Percentiles rank a stretch among this genome's conserved stretches.
Evolutionary conservation across 1,140 invertebrate species (phyloP).

Genomic region (Drosophila asahinai): DNA sequence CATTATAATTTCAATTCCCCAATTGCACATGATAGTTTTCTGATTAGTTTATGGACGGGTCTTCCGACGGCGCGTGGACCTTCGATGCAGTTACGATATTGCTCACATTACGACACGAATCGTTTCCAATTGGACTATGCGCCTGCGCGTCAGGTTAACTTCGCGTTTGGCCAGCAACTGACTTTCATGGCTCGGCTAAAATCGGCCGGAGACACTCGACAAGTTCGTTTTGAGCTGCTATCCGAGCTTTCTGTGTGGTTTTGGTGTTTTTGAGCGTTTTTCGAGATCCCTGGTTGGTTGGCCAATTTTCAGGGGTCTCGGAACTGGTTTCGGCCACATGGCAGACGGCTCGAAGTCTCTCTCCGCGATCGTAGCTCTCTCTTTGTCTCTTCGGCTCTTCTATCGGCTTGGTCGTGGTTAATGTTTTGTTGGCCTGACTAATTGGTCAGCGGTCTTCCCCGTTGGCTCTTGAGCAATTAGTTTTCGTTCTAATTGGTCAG

Average conservation of each 20-base stretch:
- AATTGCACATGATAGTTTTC: constrained; percentile 24
- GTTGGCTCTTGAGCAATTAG: constrained; percentile 81
- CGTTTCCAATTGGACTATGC: constrained; percentile 44
- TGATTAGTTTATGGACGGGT: constrained; percentile 2
- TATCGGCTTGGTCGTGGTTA: constrained; percentile 18
- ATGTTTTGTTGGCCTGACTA: constrained; percentile 64
- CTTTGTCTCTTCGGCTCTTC: constrained; percentile 17
- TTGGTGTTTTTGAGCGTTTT: constrained; percentile 63
- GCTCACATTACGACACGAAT: constrained; percentile 32
- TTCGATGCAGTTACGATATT: constrained; percentile 44
- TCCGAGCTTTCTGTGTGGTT: constrained; percentile 44
- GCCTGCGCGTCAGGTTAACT: constrained; percentile 69
- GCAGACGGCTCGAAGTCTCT: constrained; percentile 9
- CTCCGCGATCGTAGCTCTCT: background rate
- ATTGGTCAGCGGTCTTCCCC: constrained; percentile 79
- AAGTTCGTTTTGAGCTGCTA: constrained; percentile 39
- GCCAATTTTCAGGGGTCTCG: constrained; percentile 15
- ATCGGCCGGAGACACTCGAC: constrained; percentile 21
- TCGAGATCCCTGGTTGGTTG: constrained; percentile 67
- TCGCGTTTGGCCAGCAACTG: constrained; percentile 70
- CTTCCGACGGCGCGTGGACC: constrained; percentile 50
- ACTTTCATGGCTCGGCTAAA: constrained; percentile 12
- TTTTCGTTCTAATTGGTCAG: constrained; percentile 82
- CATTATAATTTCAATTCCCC: constrained; percentile 4
- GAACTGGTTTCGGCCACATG: constrained; percentile 62